phyloP scores from a whole-genome alignment of 1,140 invertebrate genomes.

The Ostrea denselamellosa region DNA sequence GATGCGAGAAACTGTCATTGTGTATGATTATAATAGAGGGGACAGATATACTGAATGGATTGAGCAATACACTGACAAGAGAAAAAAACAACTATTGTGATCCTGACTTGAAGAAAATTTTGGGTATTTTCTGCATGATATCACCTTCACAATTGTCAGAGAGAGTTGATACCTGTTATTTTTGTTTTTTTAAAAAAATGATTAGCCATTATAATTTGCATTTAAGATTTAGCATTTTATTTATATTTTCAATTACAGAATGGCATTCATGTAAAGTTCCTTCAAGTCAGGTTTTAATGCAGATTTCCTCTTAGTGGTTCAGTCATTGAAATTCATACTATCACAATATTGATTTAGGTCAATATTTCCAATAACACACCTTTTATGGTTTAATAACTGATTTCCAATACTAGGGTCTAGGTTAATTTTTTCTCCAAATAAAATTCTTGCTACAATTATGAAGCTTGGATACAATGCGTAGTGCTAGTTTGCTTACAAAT shows the following conservation, averaged over 20 bases:
- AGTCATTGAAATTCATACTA: conserved; percentile 14
- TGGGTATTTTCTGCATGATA: neutral
- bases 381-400: neutral
- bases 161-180: neutral
- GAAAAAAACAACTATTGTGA: neutral
- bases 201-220: neutral
- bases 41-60: neutral
- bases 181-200: neutral
- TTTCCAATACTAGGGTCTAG: neutral
- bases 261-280: neutral
- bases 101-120: neutral
- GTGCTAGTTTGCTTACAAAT: conserved; percentile 2
- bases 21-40: conserved; percentile 1
- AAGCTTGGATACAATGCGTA: neutral
- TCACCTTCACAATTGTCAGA: neutral
- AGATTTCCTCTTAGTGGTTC: neutral
- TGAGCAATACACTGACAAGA: neutral
- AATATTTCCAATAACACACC: conserved; percentile 27
- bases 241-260: neutral
- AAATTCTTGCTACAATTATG: neutral
- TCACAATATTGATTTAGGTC: conserved; percentile 1
- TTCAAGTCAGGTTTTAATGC: too few species aligned
- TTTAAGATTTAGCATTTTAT: neutral
- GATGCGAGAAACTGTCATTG: neutral
- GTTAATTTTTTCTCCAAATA: conserved; percentile 29